A percentile compares a stretch with the other conserved stretches of the same genome.
These are phyloP conservation scores for Acipenser ruthenus DNA, from an alignment of 2,797 vertebrate genomes.

Conservation along the genomic window DNA sequence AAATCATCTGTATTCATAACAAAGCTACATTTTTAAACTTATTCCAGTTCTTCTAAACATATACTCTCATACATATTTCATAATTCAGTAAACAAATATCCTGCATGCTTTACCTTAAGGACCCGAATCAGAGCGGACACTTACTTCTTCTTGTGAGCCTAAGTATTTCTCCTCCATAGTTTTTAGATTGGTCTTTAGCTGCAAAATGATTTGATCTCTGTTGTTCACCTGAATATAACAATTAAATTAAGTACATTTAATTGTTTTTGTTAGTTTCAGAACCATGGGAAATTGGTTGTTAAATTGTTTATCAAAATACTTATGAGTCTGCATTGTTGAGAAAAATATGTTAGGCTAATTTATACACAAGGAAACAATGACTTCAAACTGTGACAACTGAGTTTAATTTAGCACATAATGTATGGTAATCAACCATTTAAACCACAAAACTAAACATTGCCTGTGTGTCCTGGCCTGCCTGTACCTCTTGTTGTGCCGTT, in stretches of 20 bases:
- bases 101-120: constrained; percentile 27
- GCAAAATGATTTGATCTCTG: constrained; percentile 36
- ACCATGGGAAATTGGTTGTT: no score
- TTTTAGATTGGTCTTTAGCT: constrained; percentile 29
- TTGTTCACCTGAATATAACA: constrained; percentile 23
- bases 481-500: constrained; percentile 32
- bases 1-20: constrained; percentile 42
- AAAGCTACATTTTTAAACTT: constrained; percentile 44
- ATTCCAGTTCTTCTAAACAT: constrained; percentile 37
- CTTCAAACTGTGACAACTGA: constrained; percentile 10
- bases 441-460: constrained; percentile 12
- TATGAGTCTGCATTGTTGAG: no score
- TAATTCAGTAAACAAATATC: constrained; percentile 38
- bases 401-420: constrained; percentile 4
- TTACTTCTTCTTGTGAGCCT: constrained; percentile 32
- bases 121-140: constrained; percentile 23
- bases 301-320: neutral
- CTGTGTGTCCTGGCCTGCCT: constrained; percentile 11
- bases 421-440: constrained; percentile 15
- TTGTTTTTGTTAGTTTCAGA: neutral
- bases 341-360: neutral
- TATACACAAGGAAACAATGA: constrained; percentile 3
- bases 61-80: constrained; percentile 41
- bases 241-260: neutral
- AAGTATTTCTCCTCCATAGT: constrained; percentile 26